A percentile compares a stretch with the other conserved stretches of the same genome.
Evolutionary conservation across 2,797 vertebrate genomes (phyloP).

Genomic region (Poeciliopsis infans): DNA sequence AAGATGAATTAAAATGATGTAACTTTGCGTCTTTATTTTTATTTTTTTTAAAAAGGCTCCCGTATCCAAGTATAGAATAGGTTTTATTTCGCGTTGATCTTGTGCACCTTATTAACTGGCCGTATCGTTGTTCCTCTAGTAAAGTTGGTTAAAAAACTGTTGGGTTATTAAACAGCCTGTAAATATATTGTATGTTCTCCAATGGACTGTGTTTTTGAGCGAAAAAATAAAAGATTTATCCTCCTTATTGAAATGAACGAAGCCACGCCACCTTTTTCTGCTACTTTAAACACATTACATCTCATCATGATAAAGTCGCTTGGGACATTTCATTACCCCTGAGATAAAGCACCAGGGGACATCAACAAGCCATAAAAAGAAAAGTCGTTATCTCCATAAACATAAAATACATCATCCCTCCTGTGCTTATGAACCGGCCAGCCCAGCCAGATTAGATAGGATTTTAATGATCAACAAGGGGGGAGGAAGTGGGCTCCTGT

Average conservation of each 20-base stretch:
- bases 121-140: neutral
- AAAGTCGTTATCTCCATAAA: constrained; percentile 32
- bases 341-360: constrained; percentile 7
- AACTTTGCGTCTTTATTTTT: neutral
- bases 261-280: neutral
- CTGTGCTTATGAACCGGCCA: constrained; percentile 6
- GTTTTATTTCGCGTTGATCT: neutral
- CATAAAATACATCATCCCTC: constrained; percentile 12
- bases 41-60: no score
- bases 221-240: neutral
- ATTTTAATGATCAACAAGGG: constrained; percentile 15
- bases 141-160: neutral
- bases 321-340: constrained; percentile 17
- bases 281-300: constrained; percentile 19
- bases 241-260: neutral
- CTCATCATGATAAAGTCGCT: constrained; percentile 8
- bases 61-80: neutral
- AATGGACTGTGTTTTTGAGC: neutral
- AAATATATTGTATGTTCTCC: neutral
- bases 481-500: neutral
- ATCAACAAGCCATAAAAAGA: constrained; percentile 12
- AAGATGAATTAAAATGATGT: neutral
- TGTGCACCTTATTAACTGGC: neutral
- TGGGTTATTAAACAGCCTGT: no score
- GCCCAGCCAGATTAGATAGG: constrained; percentile 12